Conservation (phyloP, 2,797 vertebrate genomes). For the Phalanger gymnotis region DNA sequence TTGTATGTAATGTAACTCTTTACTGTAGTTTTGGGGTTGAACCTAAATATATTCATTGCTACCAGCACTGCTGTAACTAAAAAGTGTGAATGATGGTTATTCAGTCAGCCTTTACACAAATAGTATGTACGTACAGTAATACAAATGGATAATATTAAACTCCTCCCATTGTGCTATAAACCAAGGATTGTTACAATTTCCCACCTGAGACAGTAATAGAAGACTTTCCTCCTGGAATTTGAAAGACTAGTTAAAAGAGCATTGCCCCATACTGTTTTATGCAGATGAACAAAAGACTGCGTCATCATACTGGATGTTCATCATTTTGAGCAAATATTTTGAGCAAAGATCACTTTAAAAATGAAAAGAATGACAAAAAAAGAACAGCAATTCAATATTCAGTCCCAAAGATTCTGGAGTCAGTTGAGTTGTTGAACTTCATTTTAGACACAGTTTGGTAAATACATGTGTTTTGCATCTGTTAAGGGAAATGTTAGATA, state of each 20-base stretch:
- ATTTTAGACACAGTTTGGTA: constrained; percentile 45
- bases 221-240: constrained; percentile 41
- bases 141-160: background rate
- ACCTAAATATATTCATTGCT: constrained; percentile 21
- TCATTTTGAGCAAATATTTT: constrained; percentile 41
- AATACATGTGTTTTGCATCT: constrained; percentile 74
- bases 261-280: constrained; percentile 13
- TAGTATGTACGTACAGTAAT: background rate
- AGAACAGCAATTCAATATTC: constrained; percentile 25
- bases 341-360: constrained; percentile 34
- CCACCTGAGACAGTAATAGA: background rate
- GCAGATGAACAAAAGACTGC: background rate
- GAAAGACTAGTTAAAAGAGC: constrained; percentile 25
- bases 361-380: constrained; percentile 40
- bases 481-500: constrained; percentile 69
- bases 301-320: background rate
- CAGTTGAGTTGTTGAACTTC: constrained; percentile 38
- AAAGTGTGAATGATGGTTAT: background rate
- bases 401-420: constrained; percentile 33
- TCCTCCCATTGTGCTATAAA: background rate
- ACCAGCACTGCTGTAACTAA: background rate
- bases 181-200: background rate
- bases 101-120: background rate
- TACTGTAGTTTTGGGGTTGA: constrained; percentile 12
- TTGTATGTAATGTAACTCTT: background rate